Percentiles rank a stretch among this genome's conserved stretches.
These are phyloP conservation scores for Caenorhabditis panamensis DNA, from an alignment of 2,888 invertebrate genomes.

Conservation along the genomic window DNA sequence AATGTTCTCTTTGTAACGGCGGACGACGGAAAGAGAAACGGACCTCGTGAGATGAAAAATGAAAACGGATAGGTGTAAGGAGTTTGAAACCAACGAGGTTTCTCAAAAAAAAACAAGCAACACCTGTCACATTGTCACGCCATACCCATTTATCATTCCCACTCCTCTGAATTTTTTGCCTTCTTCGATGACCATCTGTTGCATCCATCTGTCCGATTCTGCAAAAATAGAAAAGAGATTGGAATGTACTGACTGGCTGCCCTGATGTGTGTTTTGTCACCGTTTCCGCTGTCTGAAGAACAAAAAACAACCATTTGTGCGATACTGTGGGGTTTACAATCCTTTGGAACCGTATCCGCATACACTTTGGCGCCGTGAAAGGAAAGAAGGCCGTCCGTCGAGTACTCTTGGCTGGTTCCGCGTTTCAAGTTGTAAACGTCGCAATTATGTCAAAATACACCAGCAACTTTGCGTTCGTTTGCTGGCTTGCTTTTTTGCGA, in stretches of 20 bases:
- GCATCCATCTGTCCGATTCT: slow-evolving; percentile 7
- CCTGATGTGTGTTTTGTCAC: slow-evolving; percentile 50
- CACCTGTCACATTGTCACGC: slow-evolving; percentile 60
- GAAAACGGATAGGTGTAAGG: slow-evolving; percentile 55
- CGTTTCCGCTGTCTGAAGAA: slow-evolving; percentile 23
- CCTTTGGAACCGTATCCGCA: slow-evolving; percentile 29
- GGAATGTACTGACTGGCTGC: slow-evolving; percentile 43
- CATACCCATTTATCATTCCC: slow-evolving; percentile 50
- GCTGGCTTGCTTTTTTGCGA: neutral
- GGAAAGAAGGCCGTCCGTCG: slow-evolving; percentile 8
- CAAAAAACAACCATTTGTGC: slow-evolving; percentile 31
- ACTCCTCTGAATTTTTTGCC: slow-evolving; percentile 23
- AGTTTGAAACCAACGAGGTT: slow-evolving; percentile 29
- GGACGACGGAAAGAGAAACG: slow-evolving; percentile 12
- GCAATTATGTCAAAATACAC: slow-evolving; percentile 56
- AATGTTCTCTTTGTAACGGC: slow-evolving; percentile 54
- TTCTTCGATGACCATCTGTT: slow-evolving; percentile 34
- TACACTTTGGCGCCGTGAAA: slow-evolving; percentile 16
- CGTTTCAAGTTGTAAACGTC: slow-evolving; percentile 52
- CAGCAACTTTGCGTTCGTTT: slow-evolving; percentile 22
- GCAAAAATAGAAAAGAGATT: slow-evolving; percentile 50
- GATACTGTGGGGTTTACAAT: slow-evolving; percentile 33
- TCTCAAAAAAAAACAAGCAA: slow-evolving; percentile 43
- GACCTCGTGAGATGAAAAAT: slow-evolving; percentile 54
- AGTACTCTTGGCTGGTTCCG: slow-evolving; percentile 57